phyloP scores from a whole-genome alignment of 1,140 invertebrate species.

The Pristionchus pacificus region DNA sequence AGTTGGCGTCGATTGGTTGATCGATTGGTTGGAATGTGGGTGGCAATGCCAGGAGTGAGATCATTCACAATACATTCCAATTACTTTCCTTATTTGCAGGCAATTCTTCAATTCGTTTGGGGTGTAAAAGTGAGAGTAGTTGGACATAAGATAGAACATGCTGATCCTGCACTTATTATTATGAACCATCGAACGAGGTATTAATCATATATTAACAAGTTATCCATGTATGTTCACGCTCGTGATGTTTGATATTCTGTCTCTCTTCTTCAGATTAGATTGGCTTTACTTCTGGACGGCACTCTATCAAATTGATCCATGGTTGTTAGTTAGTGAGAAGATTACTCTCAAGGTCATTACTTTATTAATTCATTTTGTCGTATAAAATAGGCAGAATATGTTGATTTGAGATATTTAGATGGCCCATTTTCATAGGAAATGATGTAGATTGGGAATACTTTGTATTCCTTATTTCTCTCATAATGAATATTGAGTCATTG shows the following conservation, averaged over 20 bases:
- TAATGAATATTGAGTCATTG: too few relatives aligned
- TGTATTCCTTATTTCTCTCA: too few relatives aligned
- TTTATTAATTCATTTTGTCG: too few relatives aligned
- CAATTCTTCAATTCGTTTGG: constrained; percentile 68
- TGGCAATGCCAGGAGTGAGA: constrained; percentile 46
- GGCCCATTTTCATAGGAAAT: too few relatives aligned
- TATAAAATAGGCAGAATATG: too few relatives aligned
- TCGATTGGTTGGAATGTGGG: constrained; percentile 51
- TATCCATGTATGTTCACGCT: too few relatives aligned
- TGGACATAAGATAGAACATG: constrained; percentile 71
- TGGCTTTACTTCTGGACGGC: constrained; percentile 85
- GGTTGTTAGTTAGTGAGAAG: constrained; percentile 67
- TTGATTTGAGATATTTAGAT: too few relatives aligned
- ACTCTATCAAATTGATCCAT: constrained; percentile 71
- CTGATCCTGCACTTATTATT: constrained; percentile 72
- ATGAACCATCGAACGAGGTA: constrained; percentile 76
- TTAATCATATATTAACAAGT: background rate
- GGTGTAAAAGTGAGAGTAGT: constrained; percentile 70
- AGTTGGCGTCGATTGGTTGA: constrained; percentile 48
- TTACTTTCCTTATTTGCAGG: constrained; percentile 44
- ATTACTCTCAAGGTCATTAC: constrained; percentile 81
- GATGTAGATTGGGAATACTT: too few relatives aligned
- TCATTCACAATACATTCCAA: constrained; percentile 4
- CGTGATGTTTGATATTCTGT: background rate
- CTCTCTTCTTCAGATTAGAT: constrained; percentile 65